These are phyloP conservation scores for Brienomyrus brachyistius DNA, from an alignment of 2,113 vertebrate species.

Conservation along the genomic window DNA sequence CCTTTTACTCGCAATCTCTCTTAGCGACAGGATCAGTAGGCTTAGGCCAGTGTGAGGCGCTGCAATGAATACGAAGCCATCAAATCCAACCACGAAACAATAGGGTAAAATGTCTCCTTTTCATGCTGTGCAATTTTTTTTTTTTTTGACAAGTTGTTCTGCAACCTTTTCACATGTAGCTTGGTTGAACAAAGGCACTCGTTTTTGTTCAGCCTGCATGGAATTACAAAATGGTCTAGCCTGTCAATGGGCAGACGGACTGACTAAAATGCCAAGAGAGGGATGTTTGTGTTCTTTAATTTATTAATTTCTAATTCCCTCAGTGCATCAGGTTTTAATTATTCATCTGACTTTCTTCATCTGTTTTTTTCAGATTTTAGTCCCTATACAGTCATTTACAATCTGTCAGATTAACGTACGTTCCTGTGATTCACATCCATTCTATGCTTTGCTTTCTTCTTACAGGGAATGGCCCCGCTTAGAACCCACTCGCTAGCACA, in stretches of 20 bases:
- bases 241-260: background rate
- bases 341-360: background rate
- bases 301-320: background rate
- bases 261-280: background rate
- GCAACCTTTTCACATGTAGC: background rate
- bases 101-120: background rate
- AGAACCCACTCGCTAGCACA: background rate
- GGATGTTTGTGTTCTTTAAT: background rate
- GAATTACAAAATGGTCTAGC: background rate
- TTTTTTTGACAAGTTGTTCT: conserved; percentile 3
- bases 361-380: background rate
- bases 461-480: background rate
- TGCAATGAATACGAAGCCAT: background rate
- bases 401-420: background rate
- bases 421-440: background rate
- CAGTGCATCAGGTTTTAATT: background rate
- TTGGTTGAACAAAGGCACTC: background rate
- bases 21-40: background rate
- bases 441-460: background rate
- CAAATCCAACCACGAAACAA: background rate
- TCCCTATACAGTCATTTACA: background rate
- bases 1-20: background rate
- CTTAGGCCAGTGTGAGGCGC: conserved; percentile 3
- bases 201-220: background rate
- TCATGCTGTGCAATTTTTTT: background rate